Evolutionary conservation across 2,888 invertebrate species (phyloP), one percentile per base, ranked within the genome.

Genomic region (Dorcus parallelipipedus): DNA sequence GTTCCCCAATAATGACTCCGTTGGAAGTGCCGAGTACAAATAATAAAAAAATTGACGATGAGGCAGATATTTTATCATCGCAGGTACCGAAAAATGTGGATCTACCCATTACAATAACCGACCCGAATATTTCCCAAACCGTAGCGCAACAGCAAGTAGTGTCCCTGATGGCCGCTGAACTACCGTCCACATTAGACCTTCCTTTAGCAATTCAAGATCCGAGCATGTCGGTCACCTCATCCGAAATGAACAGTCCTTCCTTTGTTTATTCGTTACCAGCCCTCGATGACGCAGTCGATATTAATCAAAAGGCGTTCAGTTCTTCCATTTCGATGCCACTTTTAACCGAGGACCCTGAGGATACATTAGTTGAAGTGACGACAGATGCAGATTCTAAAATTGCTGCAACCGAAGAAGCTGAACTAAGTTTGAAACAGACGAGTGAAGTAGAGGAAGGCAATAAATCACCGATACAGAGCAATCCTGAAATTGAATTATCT

Each of bases 1-100:
- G 88, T 75, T 89, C 86, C 2, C 87, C 92, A 0, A 92, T 92
- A 53, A 92, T 92, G 92, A 89, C 91, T 1, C 88, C 91, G 0
- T 77, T 89, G 26, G 91, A 91, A 75, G 83, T 88, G 23, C 90
- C 90, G 4, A 86, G 72, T 69, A 78, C 64, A 62, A 79, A 71
- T 73, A 77, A 55, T 63, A 81, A 69, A 71, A 81, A 70, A 66
- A 76, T 72, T 53, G 69, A 66, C 53, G 73, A 73, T 54, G 76
- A 77, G 63, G 65, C 69, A 4, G 75, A 77, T 52, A 73, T 78
- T 58, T 60, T 71, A 51, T 67, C 61, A 51, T 67, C 61, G 38
- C 74, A 70, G 65, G 83, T 89, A 56, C 86, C 90, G 17, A 85
- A 88, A 9, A 88, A 89, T 1, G 80, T 90, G 2, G 89, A 89